A percentile compares a stretch with the other conserved stretches of the same genome.
These are phyloP conservation scores for Nicator chloris DNA, from an alignment of 2,113 vertebrate genomes.

Conservation along the genomic window DNA sequence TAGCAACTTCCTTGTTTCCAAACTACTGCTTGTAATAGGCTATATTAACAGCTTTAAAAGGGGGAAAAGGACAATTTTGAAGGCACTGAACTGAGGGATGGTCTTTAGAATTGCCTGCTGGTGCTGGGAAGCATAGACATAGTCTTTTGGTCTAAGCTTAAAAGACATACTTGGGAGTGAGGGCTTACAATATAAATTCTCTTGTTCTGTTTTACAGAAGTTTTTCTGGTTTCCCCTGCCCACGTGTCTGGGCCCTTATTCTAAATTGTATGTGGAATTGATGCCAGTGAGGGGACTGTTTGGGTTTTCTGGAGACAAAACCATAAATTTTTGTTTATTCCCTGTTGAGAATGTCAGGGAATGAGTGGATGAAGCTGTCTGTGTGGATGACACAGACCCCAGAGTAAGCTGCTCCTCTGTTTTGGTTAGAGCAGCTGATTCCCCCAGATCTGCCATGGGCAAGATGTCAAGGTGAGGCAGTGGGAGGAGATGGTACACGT, in stretches of 20 bases:
- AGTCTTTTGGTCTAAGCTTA: background rate
- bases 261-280: background rate
- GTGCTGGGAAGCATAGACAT: background rate
- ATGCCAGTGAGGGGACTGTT: background rate
- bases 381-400: background rate
- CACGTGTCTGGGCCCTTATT: background rate
- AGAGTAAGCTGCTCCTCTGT: background rate
- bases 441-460: background rate
- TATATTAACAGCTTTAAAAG: background rate
- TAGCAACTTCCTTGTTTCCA: background rate
- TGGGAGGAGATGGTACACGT: background rate
- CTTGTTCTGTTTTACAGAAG: background rate
- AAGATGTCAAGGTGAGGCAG: background rate
- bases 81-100: background rate
- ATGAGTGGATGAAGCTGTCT: background rate
- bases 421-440: background rate
- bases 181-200: background rate
- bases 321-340: background rate
- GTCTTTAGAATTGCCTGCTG: background rate
- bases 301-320: background rate
- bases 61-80: background rate
- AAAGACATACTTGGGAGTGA: background rate
- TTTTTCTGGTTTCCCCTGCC: background rate
- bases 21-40: background rate
- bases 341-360: background rate